Evolutionary conservation across 2,113 vertebrate genomes (phyloP).

Genomic region (Circaetus cinerascens): DNA sequence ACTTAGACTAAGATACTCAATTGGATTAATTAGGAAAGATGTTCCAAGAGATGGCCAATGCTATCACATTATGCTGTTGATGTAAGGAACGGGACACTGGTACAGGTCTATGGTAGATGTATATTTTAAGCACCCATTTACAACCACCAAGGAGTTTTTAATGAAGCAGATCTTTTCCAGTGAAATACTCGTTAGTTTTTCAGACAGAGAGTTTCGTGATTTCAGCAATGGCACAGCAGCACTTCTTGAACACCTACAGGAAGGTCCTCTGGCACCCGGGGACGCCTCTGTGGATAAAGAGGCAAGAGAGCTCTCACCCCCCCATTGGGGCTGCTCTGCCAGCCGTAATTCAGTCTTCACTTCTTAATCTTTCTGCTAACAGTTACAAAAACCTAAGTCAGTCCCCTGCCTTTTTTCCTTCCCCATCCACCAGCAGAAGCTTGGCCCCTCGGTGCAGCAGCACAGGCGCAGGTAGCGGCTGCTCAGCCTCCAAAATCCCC

Average conservation of each 20-base stretch:
- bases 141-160: not conserved
- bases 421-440: not conserved
- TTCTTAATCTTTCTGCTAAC: not conserved
- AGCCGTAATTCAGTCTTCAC: not conserved
- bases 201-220: not conserved
- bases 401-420: no score
- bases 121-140: not conserved
- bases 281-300: not conserved
- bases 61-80: not conserved
- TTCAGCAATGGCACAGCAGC: not conserved
- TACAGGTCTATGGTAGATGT: not conserved
- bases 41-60: not conserved
- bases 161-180: not conserved
- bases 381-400: not conserved
- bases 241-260: not conserved
- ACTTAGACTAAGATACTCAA: not conserved
- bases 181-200: not conserved
- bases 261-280: not conserved
- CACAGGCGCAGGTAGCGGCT: accelerated
- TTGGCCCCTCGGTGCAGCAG: not conserved
- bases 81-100: not conserved
- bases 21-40: constrained; percentile 41
- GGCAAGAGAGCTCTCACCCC: not conserved
- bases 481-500: not conserved
- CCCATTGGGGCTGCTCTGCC: not conserved